Evolutionary conservation across 2,797 vertebrate genomes (phyloP), one percentile per base, ranked within the genome.

Genomic region (Peromyscus attwateri): DNA sequence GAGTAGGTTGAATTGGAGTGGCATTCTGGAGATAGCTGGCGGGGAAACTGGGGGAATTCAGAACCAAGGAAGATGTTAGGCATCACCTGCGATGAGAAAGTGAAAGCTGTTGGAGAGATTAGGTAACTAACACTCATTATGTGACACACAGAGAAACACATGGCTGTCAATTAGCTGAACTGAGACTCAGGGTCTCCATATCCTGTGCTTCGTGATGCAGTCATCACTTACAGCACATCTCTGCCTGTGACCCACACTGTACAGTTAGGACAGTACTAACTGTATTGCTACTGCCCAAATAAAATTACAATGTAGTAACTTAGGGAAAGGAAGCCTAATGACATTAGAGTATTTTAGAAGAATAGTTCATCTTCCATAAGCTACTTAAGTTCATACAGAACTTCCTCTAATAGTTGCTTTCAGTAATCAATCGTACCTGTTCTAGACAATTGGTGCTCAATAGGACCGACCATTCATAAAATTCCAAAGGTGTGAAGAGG

Each of bases 391-490:
- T 14, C 34, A 52, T 34, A 43, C 49, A 83, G 1, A 93, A 77
- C 40, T 49, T 79, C 40, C 82, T 12, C 52, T 34, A 89, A 94
- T 88, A 75, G 87, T 82, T 92, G 82, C 73, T 91, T 94, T 95
- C 31, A 64, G 8, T 84, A n/a, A 27, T 70, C 31, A 70, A n/a
- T n/a, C n/a, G n/a, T n/a, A 64, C 13, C 16, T 76, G 4, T 55
- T 73, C 21, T 6, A 60, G 46, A 96, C 77, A 91, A 55, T n/a
- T 82, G 29, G 4, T 82, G 1, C 75, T 87, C 70, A 71, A 73
- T 73, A 29, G n/a, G n/a, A n/a, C n/a, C 66, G 14, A 77, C 87
- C 93, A 52, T 94, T 89, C 43, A 62, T 73, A 79, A 90, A 92
- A 37, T 84, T 71, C 21, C 76, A 76, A 66, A 71, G 11, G 82